phyloP scores from a whole-genome alignment of 2,113 vertebrate genomes.

The Paramormyrops kingsleyae region DNA sequence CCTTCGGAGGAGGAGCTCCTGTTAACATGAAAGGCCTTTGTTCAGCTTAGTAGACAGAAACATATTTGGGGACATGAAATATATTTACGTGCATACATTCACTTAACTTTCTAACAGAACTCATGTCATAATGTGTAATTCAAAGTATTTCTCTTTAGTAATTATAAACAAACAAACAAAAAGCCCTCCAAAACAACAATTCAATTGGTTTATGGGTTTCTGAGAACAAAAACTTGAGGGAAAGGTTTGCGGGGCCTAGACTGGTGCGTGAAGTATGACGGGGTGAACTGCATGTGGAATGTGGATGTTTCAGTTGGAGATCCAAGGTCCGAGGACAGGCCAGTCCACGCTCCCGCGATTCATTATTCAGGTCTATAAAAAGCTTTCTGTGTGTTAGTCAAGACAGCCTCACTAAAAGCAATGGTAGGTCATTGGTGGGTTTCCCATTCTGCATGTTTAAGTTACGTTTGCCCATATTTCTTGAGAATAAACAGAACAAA shows the following conservation, averaged over 20 bases:
- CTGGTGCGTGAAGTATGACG: neutral
- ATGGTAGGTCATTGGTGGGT: neutral
- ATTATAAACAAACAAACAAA: neutral
- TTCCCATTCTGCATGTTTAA: neutral
- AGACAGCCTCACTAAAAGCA: neutral
- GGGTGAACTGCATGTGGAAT: neutral
- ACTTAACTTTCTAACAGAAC: neutral
- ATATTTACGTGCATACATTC: neutral
- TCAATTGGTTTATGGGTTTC: neutral
- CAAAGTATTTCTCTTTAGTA: neutral
- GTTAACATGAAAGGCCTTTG: neutral
- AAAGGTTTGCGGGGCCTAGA: neutral
- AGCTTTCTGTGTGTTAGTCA: neutral
- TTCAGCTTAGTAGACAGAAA: neutral
- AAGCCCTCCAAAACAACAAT: neutral
- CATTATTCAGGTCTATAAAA: neutral
- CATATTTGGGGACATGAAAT: neutral
- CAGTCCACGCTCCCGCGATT: neutral
- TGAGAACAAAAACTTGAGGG: neutral
- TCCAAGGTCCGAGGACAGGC: neutral
- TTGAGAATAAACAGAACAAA: neutral
- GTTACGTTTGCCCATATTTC: neutral
- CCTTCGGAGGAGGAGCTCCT: neutral
- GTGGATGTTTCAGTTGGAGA: neutral
- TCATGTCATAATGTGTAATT: neutral